A percentile compares a stretch with the other conserved stretches of the same genome.
phyloP scores from a whole-genome alignment of 1,140 invertebrate genomes.

The Argopecten irradians region DNA sequence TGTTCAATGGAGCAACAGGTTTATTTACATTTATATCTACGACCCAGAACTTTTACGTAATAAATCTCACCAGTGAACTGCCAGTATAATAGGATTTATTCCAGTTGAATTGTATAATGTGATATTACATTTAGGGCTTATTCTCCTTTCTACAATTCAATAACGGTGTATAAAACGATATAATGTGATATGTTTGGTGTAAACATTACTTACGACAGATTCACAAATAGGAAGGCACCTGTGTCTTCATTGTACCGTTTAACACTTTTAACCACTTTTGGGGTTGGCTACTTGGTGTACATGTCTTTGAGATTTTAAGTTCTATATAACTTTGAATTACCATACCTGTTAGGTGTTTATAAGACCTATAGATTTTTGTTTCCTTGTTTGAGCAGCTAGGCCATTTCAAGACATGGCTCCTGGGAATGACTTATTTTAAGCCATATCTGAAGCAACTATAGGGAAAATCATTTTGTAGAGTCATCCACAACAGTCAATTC shows the following conservation, averaged over 20 bases:
- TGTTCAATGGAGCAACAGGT: background rate
- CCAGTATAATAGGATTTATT: background rate
- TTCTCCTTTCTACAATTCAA: background rate
- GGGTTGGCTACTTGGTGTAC: no score
- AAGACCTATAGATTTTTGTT: no score
- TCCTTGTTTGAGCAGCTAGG: no score
- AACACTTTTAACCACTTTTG: no score
- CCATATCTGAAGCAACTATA: no score
- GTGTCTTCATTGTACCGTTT: background rate
- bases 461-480: no score
- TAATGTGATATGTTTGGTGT: background rate
- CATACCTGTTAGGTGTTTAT: no score
- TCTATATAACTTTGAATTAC: no score
- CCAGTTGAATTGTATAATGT: background rate
- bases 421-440: no score
- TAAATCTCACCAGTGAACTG: background rate
- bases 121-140: background rate
- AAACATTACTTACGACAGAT: background rate
- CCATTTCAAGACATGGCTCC: no score
- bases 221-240: background rate
- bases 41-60: background rate
- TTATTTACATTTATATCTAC: background rate
- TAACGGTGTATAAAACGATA: background rate
- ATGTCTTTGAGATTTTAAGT: no score
- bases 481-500: no score